phyloP scores from a whole-genome alignment of 2,797 vertebrate genomes.

The Amblyopsis hoosieri region DNA sequence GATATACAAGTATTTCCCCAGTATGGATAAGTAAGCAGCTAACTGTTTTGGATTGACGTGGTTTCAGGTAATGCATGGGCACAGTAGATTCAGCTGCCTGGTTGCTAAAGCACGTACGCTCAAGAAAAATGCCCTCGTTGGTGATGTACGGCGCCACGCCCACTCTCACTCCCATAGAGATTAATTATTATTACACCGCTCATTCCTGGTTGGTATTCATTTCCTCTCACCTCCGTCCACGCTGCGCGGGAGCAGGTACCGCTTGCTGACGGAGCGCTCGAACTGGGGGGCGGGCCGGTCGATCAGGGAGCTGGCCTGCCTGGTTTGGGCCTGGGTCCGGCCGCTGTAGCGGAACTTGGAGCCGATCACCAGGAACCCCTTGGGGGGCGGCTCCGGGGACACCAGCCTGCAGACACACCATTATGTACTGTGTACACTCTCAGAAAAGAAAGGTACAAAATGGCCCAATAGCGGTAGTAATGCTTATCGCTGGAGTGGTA shows the following conservation, averaged over 20 bases:
- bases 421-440: too few species aligned
- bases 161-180: too few species aligned
- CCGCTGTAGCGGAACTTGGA: constrained; percentile 99
- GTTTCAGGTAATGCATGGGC: too few species aligned
- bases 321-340: constrained; percentile 95
- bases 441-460: neutral
- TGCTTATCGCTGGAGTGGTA: too few species aligned
- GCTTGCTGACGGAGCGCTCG: constrained; percentile 94
- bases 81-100: too few species aligned
- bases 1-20: too few species aligned
- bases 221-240: constrained; percentile 89
- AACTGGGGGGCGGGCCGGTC: constrained; percentile 96
- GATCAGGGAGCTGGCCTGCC: constrained; percentile 94
- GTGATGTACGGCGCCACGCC: too few species aligned
- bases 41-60: too few species aligned
- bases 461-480: too few species aligned
- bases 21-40: too few species aligned
- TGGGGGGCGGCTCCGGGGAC: constrained; percentile 95
- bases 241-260: constrained; percentile 94
- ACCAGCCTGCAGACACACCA: constrained; percentile 82
- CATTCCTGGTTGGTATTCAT: neutral
- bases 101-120: too few species aligned
- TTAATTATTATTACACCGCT: neutral
- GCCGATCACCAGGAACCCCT: constrained; percentile 97
- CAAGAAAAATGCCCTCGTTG: too few species aligned